Conservation (phyloP, 2,888 invertebrate species). For the Pristionchus exspectatus region DNA sequence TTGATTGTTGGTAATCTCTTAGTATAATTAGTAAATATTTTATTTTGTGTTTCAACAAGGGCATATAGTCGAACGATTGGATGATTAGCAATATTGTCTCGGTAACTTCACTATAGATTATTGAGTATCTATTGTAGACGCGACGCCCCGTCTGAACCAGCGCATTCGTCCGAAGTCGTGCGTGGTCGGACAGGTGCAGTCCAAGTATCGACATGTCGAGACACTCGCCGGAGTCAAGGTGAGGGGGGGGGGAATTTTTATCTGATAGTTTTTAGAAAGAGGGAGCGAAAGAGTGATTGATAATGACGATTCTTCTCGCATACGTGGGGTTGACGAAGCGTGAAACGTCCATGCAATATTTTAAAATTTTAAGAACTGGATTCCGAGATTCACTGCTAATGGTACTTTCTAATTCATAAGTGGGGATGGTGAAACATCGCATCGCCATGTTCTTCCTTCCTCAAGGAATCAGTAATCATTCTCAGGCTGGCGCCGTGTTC, state of each 20-base stretch:
- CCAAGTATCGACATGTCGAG: constrained; percentile 75
- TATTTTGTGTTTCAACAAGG: too few species aligned
- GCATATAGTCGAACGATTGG: too few species aligned
- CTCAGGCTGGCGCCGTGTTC: constrained; percentile 61
- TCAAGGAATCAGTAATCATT: neutral
- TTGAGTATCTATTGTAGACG: constrained; percentile 2
- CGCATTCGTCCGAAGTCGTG: constrained; percentile 70
- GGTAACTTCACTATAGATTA: too few species aligned
- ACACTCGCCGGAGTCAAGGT: constrained; percentile 60
- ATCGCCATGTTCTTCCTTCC: neutral
- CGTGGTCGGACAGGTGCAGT: constrained; percentile 72
- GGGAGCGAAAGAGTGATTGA: too few species aligned
- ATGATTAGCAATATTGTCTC: too few species aligned
- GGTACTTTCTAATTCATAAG: neutral
- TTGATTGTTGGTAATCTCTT: too few species aligned
- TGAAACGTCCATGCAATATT: neutral
- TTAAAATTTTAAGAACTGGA: neutral
- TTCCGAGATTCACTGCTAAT: neutral
- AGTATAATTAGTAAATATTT: too few species aligned
- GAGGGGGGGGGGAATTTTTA: constrained; percentile 14
- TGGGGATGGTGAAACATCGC: neutral
- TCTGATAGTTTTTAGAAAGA: too few species aligned
- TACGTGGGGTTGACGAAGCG: too few species aligned
- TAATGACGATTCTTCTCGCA: too few species aligned
- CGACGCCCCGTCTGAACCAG: constrained; percentile 54